Base-by-base conservation (phyloP, 2,797 vertebrate species). In the Sternarchorhynchus goeldii region DNA sequence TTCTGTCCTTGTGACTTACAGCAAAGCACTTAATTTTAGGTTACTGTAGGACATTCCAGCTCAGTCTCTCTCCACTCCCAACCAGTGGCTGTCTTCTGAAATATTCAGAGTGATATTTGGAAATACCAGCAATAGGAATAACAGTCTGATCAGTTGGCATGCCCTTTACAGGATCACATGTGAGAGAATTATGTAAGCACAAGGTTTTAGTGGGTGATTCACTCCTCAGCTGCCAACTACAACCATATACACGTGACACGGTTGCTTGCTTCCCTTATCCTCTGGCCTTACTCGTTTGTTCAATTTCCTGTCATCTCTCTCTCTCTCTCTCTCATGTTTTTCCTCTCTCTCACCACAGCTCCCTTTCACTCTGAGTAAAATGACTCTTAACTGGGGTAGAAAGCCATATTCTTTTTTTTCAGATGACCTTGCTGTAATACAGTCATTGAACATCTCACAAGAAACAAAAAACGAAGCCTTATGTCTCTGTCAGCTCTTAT, bases 201-300 rank as follows among this genome's bases (percentile, higher is more conserved):
- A 7, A 56, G 21, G 25, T 25, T 58, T 59, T 71, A 1, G 2
- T 63, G n/a, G 6, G 45, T 63, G 36, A 63, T 10, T 59, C n/a
- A 65, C 29, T 76, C 71, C 12, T 76, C 53, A 59, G 53, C 31
- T 58, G 53, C 39, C 39, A 73, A 72, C 77, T 62, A 58, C 57
- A 68, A 77, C 39, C 45, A 73, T 34, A 79, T 12, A 58, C 53
- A 25, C 72, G 73, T 81, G 69, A 83, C 39, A 4, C 71, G 71
- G 31, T 66, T 53, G 75, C 72, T 34, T 75, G 7, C 73, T 68
- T 80, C 68, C 31, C 32, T 57, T 76, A 76, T 70, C 55, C 71
- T 79, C 50, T 25, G 32, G 34, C 45, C 67, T 77, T 64, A 58
- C 32, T 62, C 7, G 32, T 20, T 73, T 70, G 25, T 70, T 76